These are phyloP conservation scores for Poeciliopsis paucimaculata DNA, from an alignment of 2,797 vertebrate species.

Conservation along the genomic window DNA sequence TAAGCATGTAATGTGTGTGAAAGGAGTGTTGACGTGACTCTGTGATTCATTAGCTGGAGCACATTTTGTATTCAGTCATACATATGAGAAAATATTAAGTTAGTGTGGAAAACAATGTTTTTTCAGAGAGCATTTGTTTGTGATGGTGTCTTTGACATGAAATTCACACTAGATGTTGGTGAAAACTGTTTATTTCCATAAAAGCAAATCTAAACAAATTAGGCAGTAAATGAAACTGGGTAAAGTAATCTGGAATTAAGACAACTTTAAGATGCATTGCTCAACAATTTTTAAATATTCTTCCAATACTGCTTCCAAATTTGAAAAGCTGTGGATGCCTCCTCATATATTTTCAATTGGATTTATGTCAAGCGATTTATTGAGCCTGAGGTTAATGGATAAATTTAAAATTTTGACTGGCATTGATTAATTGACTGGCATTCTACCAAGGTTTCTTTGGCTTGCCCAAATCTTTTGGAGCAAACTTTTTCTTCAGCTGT, in stretches of 20 bases:
- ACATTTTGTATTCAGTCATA: conserved; percentile 32
- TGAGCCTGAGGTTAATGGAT: background rate
- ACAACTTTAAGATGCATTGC: background rate
- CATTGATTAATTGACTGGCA: background rate
- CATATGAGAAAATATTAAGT: background rate
- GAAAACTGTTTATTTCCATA: background rate
- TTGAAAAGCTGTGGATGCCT: background rate
- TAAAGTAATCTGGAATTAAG: background rate
- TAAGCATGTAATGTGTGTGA: conserved; percentile 47
- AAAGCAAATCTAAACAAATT: background rate
- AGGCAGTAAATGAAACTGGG: background rate
- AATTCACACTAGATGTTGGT: background rate
- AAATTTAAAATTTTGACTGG: background rate
- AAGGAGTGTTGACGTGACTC: conserved; percentile 38
- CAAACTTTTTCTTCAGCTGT: background rate
- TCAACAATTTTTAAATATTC: background rate
- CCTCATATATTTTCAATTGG: background rate
- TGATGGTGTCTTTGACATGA: background rate
- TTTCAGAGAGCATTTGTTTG: background rate
- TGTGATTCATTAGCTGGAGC: conserved; percentile 62
- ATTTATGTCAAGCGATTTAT: background rate
- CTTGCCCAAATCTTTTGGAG: background rate
- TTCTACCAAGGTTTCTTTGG: background rate
- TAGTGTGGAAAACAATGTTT: background rate
- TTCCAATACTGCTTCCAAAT: background rate